Evolutionary conservation across 2,797 vertebrate genomes (phyloP).

Genomic region (Merluccius polli): DNA sequence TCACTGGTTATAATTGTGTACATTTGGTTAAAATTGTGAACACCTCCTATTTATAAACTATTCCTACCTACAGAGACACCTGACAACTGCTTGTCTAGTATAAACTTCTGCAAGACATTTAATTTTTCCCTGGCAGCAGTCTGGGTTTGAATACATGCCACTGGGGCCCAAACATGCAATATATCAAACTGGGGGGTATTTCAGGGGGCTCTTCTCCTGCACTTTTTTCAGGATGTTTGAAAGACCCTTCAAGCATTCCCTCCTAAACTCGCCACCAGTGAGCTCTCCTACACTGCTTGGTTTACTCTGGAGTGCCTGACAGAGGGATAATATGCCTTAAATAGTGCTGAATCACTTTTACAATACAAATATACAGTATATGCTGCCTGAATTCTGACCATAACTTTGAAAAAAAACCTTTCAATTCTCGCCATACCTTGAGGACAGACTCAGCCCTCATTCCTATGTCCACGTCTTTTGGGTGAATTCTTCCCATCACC

Average conservation of each 20-base stretch:
- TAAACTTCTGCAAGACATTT: constrained; percentile 25
- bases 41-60: background rate
- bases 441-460: too few species aligned
- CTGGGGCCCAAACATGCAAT: constrained; percentile 25
- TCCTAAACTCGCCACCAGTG: constrained; percentile 30
- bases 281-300: constrained; percentile 23
- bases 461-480: too few species aligned
- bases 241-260: constrained; percentile 21
- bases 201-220: constrained; percentile 25
- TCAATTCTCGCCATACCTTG: too few species aligned
- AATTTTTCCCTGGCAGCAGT: constrained; percentile 25
- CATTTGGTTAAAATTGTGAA: too few species aligned
- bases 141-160: constrained; percentile 31
- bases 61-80: constrained; percentile 30
- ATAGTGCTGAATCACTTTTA: too few species aligned
- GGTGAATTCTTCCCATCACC: too few species aligned
- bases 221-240: constrained; percentile 24
- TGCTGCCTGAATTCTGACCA: too few species aligned
- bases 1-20: too few species aligned
- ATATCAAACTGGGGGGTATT: constrained; percentile 17
- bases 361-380: too few species aligned
- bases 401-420: too few species aligned
- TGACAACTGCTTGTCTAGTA: constrained; percentile 26
- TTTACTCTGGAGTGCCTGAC: too few species aligned
- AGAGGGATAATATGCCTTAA: too few species aligned